Conservation (phyloP, 2,888 invertebrate genomes). For the Leptinotarsa haldemani region DNA sequence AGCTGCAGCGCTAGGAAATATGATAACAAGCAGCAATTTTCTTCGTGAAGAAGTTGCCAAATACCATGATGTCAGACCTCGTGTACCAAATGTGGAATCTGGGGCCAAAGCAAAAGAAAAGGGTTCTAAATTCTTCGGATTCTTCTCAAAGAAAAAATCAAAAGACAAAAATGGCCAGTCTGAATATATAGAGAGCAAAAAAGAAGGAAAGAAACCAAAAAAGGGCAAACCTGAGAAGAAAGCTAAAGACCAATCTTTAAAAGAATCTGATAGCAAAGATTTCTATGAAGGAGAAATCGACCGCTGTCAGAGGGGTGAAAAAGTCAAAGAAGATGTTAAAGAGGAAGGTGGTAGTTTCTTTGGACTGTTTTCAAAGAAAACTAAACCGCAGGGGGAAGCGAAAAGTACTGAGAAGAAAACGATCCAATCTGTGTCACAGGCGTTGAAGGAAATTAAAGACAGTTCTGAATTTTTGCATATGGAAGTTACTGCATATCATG, state of each 20-base stretch:
- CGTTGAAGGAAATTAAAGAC: slow-evolving; percentile 44
- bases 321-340: slow-evolving; percentile 34
- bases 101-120: slow-evolving; percentile 33
- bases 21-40: slow-evolving; percentile 52
- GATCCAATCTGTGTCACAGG: slow-evolving; percentile 30
- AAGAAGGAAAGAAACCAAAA: slow-evolving; percentile 42
- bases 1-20: slow-evolving; percentile 41
- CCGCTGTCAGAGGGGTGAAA: slow-evolving; percentile 52
- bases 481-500: slow-evolving; percentile 48
- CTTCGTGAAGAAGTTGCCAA: slow-evolving; percentile 52
- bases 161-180: slow-evolving; percentile 47
- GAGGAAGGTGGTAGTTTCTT: slow-evolving; percentile 52
- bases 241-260: slow-evolving; percentile 11
- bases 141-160: slow-evolving; percentile 55
- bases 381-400: slow-evolving; percentile 49
- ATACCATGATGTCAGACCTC: slow-evolving; percentile 48
- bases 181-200: slow-evolving; percentile 35
- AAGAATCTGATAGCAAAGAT: slow-evolving; percentile 51
- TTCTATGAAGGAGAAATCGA: slow-evolving; percentile 55
- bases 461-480: slow-evolving; percentile 48
- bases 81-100: slow-evolving; percentile 22
- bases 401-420: slow-evolving; percentile 26
- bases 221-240: slow-evolving; percentile 22
- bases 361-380: slow-evolving; percentile 55
- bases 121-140: slow-evolving; percentile 49